Percentiles rank a stretch among this genome's conserved stretches.
These are phyloP conservation scores for Sebastes cheni DNA, from an alignment of 2,797 vertebrate species.

Conservation along the genomic window DNA sequence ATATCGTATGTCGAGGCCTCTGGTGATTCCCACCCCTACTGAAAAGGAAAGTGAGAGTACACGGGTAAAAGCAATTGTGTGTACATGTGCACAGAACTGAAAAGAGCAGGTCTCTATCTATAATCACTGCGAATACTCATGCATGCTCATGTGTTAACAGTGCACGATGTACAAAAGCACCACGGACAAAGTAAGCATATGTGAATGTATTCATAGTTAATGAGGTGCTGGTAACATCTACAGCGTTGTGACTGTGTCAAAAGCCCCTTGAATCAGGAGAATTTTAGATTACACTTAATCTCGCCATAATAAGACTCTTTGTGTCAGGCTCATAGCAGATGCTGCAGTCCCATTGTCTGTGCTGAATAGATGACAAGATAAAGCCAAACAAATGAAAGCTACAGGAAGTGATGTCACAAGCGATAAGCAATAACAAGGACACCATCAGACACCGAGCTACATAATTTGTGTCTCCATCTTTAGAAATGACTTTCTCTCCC, in stretches of 20 bases:
- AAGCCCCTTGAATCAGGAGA: conserved; percentile 47
- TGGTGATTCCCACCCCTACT: too few relatives aligned
- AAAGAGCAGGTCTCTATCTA: not conserved
- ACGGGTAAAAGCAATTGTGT: not conserved
- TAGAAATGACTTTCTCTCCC: conserved; percentile 68
- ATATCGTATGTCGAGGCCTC: too few relatives aligned
- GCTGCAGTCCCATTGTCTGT: conserved; percentile 64
- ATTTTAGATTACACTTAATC: conserved; percentile 69
- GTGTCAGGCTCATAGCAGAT: conserved; percentile 58
- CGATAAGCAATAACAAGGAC: conserved; percentile 76
- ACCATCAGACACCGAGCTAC: conserved; percentile 66
- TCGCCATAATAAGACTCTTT: conserved; percentile 59
- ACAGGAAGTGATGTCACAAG: conserved; percentile 78
- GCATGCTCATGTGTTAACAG: not conserved
- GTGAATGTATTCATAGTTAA: not conserved
- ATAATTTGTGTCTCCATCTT: conserved; percentile 71
- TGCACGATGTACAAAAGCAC: not conserved
- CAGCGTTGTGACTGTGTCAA: conserved; percentile 34
- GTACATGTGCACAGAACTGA: not conserved
- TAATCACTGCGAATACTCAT: not conserved
- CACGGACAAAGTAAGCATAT: not conserved
- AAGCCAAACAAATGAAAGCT: conserved; percentile 60
- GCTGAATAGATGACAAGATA: conserved; percentile 77
- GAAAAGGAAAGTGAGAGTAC: not conserved
- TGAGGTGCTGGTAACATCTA: not conserved